phyloP scores from a whole-genome alignment of 2,888 invertebrate genomes.

The Bimastos eiseni region DNA sequence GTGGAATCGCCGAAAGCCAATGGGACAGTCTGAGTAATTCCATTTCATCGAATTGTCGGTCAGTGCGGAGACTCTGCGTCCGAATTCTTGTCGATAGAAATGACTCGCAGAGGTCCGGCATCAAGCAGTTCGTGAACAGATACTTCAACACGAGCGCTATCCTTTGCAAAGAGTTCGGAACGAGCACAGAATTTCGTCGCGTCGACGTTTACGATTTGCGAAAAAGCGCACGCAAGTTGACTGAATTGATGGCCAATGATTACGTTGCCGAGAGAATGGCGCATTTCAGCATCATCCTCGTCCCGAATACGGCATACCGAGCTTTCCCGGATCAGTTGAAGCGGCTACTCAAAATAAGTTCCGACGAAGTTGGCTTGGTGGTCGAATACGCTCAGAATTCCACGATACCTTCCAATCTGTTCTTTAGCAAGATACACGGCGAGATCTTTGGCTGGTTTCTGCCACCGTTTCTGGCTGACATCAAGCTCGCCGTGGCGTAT shows the following conservation, averaged over 20 bases:
- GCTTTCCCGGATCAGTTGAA: not conserved
- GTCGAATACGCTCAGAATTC: not conserved
- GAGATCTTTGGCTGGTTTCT: slow-evolving; percentile 14
- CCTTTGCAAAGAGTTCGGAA: not conserved
- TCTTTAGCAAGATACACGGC: not conserved
- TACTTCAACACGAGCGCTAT: not conserved
- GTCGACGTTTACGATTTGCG: not conserved
- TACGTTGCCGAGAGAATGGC: not conserved
- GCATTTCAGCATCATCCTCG: not conserved
- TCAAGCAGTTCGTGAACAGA: not conserved
- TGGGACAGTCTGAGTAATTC: not conserved
- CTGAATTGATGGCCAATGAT: not conserved
- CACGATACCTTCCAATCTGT: not conserved
- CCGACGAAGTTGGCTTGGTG: not conserved
- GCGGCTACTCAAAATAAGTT: not conserved
- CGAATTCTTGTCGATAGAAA: not conserved
- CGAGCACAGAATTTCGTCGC: not conserved
- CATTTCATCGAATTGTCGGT: not conserved
- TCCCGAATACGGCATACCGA: not conserved
- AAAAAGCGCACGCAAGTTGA: not conserved
- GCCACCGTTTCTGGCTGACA: not conserved
- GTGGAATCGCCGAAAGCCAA: not conserved
- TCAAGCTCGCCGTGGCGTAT: not conserved
- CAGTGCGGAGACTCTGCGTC: not conserved
- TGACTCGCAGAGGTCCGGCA: not conserved